phyloP scores from a whole-genome alignment of 2,797 vertebrate genomes.

The Gephyroberyx darwinii region DNA sequence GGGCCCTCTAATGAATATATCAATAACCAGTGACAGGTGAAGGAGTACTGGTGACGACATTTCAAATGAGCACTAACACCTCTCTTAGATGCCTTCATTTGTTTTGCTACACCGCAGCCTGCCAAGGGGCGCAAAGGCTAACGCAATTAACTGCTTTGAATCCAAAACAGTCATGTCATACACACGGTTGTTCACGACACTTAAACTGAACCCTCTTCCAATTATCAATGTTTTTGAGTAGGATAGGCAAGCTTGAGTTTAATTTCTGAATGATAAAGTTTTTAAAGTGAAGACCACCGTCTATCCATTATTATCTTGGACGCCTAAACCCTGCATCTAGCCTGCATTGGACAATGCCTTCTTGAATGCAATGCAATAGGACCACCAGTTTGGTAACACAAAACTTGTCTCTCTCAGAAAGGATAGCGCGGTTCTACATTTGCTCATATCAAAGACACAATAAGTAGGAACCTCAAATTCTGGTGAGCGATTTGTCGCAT shows the following conservation, averaged over 20 bases:
- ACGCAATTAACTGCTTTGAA: conserved; percentile 54
- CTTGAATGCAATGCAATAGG: neutral
- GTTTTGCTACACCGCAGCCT: conserved; percentile 70
- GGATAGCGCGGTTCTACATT: conserved; percentile 16
- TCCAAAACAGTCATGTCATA: conserved; percentile 15
- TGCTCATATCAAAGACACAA: conserved; percentile 46
- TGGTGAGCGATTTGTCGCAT: conserved; percentile 57
- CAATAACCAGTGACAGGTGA: conserved; percentile 89
- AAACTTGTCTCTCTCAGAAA: conserved; percentile 9
- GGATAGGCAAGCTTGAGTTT: neutral
- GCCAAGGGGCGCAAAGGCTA: conserved; percentile 49
- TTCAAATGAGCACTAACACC: conserved; percentile 84
- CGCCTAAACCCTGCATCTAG: too few species aligned
- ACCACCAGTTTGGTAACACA: neutral
- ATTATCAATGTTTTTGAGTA: neutral
- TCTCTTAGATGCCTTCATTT: conserved; percentile 78
- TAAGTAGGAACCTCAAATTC: conserved; percentile 45
- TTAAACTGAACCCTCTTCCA: neutral
- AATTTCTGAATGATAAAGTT: neutral
- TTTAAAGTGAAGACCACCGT: neutral
- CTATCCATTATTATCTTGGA: too few species aligned
- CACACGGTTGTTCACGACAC: neutral
- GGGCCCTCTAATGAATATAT: conserved; percentile 87
- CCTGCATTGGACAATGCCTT: neutral
- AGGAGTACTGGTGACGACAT: conserved; percentile 79